Evolutionary conservation across 2,888 invertebrate species (phyloP), one percentile per base, ranked within the genome.

Genomic region (Oxycera nigricornis): DNA sequence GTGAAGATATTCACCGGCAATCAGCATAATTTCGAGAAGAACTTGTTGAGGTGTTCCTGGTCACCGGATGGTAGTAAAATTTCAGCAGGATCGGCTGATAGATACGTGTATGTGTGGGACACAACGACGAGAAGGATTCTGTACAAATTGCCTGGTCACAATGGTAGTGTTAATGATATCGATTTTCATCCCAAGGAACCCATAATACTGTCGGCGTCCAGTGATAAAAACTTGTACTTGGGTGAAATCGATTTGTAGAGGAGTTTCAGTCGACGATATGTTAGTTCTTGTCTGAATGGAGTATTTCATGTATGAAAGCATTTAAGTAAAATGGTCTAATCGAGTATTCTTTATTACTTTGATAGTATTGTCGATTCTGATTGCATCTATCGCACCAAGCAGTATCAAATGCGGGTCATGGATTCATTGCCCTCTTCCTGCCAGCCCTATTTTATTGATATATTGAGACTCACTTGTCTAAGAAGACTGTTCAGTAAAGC

Each of bases 21-120:
- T 87, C 95, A 96, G 81, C 98, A 98, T 86, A 98, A 97, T 86
- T 98, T 97, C 85, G 98, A 98, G 86, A 96, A 96, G 86, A 99
- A 99, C 87, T 88, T 99, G 75, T 86, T 99, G 74, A 88, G 94
- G 20, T 97, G 97, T 83, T 89, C 93, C 0, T 99, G 98, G 98
- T 92, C 97, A 1, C 90, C 92, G 0, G 97, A 98, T 85, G 97
- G 97, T 1, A 92, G 93, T 73, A 94, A 94, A 79, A 80, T 85
- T 62, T 83, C 84, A 1, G 92, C 95, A 0, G 99, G 99, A 0
- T 98, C 98, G 0, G 93, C 97, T 0, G 99, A 99, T 86, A 89
- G 98, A 61, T 95, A 92, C 86, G 93, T 98, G 31, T 97, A 98
- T 84, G 89, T 99, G 76, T 99, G 99, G 99, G 98, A 99, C 84